These are phyloP conservation scores for Aix galericulata DNA, from an alignment of 2,113 vertebrate genomes.

Conservation along the genomic window DNA sequence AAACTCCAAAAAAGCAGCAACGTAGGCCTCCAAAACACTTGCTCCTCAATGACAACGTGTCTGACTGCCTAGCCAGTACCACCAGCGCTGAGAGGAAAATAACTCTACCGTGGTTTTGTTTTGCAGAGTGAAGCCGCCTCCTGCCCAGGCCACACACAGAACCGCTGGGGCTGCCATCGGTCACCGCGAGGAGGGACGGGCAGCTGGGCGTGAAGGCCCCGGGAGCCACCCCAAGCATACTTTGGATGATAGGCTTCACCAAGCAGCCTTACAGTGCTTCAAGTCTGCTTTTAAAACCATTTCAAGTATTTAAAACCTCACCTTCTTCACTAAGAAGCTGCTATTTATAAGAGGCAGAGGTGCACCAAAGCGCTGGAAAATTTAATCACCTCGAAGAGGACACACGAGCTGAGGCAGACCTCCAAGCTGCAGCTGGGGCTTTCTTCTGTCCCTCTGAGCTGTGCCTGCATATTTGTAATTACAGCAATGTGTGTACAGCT, in stretches of 20 bases:
- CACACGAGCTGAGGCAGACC: not conserved
- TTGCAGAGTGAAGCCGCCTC: not conserved
- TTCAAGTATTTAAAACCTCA: not conserved
- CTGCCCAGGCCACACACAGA: not conserved
- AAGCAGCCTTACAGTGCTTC: not conserved
- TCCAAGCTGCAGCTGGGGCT: not conserved
- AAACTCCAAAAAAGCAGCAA: not conserved
- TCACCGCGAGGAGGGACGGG: not conserved
- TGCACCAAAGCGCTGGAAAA: accelerated
- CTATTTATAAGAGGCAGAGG: not conserved
- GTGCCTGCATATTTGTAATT: not conserved
- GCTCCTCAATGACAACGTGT: not conserved
- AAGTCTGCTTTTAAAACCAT: not conserved
- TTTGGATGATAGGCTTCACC: not conserved
- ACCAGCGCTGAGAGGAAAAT: not conserved
- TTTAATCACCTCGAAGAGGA: not conserved
- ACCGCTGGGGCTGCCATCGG: not conserved
- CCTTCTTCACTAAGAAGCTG: not conserved
- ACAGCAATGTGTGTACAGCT: not conserved
- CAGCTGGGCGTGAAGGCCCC: not conserved
- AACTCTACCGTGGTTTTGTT: not conserved
- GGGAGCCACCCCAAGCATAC: not conserved
- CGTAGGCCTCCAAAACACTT: not conserved
- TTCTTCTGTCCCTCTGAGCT: not conserved
- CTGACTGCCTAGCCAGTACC: not conserved